Conservation (phyloP, 2,113 vertebrate genomes). For the Ondatra zibethicus region DNA sequence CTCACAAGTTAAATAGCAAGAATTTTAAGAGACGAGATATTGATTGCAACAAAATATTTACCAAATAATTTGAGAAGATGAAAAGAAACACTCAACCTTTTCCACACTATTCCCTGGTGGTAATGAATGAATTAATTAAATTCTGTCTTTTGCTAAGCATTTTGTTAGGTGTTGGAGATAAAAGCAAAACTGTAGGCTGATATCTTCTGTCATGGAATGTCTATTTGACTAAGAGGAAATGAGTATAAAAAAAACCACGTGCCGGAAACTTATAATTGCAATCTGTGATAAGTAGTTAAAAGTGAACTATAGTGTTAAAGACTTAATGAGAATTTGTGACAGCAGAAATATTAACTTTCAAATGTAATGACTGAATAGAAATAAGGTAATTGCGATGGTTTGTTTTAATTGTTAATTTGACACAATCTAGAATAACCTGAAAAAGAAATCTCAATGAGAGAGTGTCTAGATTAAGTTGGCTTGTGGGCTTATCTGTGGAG, state of each 20-base stretch:
- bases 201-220: neutral
- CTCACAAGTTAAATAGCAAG: neutral
- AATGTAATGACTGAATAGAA: neutral
- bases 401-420: neutral
- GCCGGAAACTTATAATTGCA: neutral
- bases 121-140: neutral
- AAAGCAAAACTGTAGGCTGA: neutral
- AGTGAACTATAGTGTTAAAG: neutral
- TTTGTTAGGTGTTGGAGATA: neutral
- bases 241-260: neutral
- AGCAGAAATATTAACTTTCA: neutral
- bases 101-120: neutral
- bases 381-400: neutral
- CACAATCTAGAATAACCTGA: neutral
- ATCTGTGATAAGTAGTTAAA: neutral
- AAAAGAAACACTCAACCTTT: slow-evolving; percentile 15
- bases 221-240: neutral
- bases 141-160: neutral
- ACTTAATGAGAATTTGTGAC: neutral
- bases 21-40: neutral
- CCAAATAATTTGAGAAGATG: neutral
- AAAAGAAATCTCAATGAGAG: neutral
- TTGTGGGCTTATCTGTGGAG: neutral
- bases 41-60: slow-evolving; percentile 31
- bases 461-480: neutral